Conservation (phyloP, 2,797 vertebrate species). For the Percopsis omiscomaycus region DNA sequence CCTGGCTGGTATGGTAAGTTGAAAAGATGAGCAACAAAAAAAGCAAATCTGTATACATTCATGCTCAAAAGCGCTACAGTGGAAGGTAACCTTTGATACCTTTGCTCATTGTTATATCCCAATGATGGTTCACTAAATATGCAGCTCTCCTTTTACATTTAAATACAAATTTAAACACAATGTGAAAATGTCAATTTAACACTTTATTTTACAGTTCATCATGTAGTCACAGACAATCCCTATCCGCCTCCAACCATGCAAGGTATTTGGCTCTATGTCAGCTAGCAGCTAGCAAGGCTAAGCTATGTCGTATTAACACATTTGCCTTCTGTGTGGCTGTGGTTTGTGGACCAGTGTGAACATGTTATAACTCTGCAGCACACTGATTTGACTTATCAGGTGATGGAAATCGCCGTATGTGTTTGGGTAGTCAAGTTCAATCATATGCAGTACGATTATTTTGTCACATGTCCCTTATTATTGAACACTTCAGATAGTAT, state of each 20-base stretch:
- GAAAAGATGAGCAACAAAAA: neutral
- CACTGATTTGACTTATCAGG: neutral
- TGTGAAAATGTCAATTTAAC: neutral
- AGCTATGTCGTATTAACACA: neutral
- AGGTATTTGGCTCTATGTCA: slow-evolving; percentile 61
- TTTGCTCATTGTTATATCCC: neutral
- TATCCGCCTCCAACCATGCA: slow-evolving; percentile 72
- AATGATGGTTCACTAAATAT: neutral
- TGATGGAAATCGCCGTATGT: neutral
- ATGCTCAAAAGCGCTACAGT: no score
- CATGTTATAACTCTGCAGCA: neutral
- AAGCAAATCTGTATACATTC: neutral
- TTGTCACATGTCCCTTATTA: no score
- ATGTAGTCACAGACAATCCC: slow-evolving; percentile 81
- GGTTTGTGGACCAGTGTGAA: neutral
- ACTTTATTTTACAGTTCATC: slow-evolving; percentile 75
- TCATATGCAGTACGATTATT: no score
- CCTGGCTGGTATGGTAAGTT: slow-evolving; percentile 77
- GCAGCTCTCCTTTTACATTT: neutral
- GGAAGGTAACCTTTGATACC: neutral
- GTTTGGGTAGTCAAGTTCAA: no score
- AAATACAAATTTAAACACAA: neutral
- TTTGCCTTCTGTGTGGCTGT: neutral
- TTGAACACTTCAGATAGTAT: no score
- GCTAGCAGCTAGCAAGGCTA: slow-evolving; percentile 7